Percentiles rank a stretch among this genome's conserved stretches.
These are phyloP conservation scores for Hydrozoanthus tunicans DNA, from an alignment of 64 coral and sea anemone genomes.

Conservation along the genomic window DNA sequence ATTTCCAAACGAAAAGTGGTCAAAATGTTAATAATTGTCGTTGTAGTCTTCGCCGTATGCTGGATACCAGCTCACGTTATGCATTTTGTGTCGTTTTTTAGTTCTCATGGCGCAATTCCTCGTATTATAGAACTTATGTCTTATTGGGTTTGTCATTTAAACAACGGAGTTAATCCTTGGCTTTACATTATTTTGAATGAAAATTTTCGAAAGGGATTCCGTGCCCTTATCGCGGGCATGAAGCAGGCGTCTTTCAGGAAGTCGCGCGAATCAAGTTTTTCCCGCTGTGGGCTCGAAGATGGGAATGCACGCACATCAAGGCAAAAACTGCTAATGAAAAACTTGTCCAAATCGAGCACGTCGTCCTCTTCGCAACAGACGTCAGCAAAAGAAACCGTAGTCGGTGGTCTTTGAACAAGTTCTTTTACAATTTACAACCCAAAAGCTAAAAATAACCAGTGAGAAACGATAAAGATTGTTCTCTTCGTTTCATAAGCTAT, in stretches of 20 bases:
- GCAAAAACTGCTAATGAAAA: not conserved
- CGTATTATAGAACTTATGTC: conserved; percentile 44
- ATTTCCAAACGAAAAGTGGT: conserved; percentile 78
- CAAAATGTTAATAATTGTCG: conserved; percentile 77
- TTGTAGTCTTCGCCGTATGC: conserved; percentile 70
- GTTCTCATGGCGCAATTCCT: conserved; percentile 38
- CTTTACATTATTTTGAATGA: conserved; percentile 67
- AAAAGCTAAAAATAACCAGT: too few relatives aligned
- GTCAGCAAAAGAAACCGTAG: not conserved
- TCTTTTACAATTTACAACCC: too few relatives aligned
- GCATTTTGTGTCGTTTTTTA: conserved; percentile 76
- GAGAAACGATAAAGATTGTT: not conserved
- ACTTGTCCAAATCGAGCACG: not conserved
- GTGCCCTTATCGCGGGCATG: not conserved
- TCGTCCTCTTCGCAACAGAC: not conserved
- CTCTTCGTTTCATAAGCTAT: not conserved
- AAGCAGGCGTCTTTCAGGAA: not conserved
- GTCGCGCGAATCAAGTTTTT: not conserved
- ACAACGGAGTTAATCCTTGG: conserved; percentile 78
- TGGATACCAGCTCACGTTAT: conserved; percentile 80
- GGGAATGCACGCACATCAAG: not conserved
- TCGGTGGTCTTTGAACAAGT: not conserved
- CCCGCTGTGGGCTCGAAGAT: not conserved
- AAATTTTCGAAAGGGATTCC: conserved; percentile 64
- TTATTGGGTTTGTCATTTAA: conserved; percentile 80